A percentile compares a stretch with the other conserved stretches of the same genome.
Conservation (phyloP, 2,113 vertebrate genomes). For the Megaptera novaeangliae region DNA sequence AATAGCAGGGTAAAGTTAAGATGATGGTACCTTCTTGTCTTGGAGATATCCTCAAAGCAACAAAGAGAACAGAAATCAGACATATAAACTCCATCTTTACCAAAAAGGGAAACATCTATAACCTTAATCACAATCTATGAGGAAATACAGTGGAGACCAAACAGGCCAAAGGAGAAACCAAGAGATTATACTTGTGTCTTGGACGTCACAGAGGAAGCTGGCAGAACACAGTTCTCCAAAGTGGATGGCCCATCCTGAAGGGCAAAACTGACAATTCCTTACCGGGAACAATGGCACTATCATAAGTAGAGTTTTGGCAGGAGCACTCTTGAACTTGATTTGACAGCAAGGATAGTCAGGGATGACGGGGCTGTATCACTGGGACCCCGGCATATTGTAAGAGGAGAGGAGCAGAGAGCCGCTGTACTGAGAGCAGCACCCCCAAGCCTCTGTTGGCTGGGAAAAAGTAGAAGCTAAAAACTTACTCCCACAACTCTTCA, state of each 20-base stretch:
- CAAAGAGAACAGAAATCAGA: neutral
- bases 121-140: neutral
- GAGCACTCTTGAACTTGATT: neutral
- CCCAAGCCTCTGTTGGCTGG: neutral
- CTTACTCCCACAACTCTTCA: neutral
- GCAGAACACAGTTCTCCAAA: neutral
- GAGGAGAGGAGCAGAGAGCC: neutral
- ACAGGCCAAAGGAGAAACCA: neutral
- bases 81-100: neutral
- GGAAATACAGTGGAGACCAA: neutral
- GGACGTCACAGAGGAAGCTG: neutral
- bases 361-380: neutral
- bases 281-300: neutral
- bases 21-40: neutral
- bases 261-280: neutral
- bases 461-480: neutral
- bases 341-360: neutral
- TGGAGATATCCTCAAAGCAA: neutral
- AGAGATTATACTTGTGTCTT: neutral
- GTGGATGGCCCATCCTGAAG: neutral
- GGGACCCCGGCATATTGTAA: neutral
- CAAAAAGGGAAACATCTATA: neutral
- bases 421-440: neutral
- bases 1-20: neutral
- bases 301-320: neutral